Conservation (phyloP, 2,113 vertebrate genomes). For the Boleophthalmus pectinirostris region DNA sequence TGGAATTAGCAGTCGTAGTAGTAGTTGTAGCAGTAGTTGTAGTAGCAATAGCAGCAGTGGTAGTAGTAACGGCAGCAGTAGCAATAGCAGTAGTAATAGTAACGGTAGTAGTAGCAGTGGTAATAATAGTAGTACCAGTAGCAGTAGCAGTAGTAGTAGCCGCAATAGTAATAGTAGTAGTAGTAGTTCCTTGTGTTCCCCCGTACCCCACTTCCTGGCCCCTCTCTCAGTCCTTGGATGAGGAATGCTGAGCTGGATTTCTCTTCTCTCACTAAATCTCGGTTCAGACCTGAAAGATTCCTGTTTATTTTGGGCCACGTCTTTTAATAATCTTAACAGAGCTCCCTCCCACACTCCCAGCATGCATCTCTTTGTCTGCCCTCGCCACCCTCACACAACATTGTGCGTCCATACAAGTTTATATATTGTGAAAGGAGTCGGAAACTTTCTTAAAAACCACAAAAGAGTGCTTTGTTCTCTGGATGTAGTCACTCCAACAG, state of each 20-base stretch:
- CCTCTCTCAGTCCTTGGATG: conserved; percentile 51
- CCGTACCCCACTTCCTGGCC: conserved; percentile 57
- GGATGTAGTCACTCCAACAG: background rate
- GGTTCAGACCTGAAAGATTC: conserved; percentile 13
- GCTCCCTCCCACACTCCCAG: conserved; percentile 39
- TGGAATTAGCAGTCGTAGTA: too few relatives aligned
- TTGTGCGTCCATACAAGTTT: background rate
- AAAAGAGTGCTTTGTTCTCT: conserved; percentile 42
- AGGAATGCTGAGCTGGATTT: conserved; percentile 56
- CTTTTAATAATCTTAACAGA: conserved; percentile 26
- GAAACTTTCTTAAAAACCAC: background rate
- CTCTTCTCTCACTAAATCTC: conserved; percentile 23
- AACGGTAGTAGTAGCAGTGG: too few relatives aligned
- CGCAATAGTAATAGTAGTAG: background rate
- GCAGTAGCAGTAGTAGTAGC: too few relatives aligned
- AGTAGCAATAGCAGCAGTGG: too few relatives aligned
- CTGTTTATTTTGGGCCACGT: conserved; percentile 45
- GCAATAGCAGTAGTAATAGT: too few relatives aligned
- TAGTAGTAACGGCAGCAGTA: too few relatives aligned
- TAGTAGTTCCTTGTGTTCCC: background rate
- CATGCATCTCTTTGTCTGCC: conserved; percentile 18
- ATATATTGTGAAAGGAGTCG: conserved; percentile 1
- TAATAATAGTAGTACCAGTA: too few relatives aligned
- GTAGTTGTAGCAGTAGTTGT: too few relatives aligned
- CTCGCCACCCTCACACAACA: conserved; percentile 8